These are phyloP conservation scores for Catostylus mosaicus DNA, from an alignment of 30 jellyfish, hydroid and myxozoan genomes.

Conservation along the genomic window DNA sequence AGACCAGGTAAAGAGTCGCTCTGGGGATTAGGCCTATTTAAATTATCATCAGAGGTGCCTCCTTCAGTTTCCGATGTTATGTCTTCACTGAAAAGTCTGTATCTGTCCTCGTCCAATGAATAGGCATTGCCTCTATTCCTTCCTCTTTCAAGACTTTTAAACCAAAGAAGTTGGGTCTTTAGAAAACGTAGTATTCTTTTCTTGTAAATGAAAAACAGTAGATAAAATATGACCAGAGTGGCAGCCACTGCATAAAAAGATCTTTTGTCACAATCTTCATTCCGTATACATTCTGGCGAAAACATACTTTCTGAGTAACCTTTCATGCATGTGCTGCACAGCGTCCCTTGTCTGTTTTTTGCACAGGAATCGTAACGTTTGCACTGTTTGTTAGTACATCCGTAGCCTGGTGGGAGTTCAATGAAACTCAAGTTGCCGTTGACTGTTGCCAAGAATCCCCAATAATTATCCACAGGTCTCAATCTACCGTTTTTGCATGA, in stretches of 20 bases:
- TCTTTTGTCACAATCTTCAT: not conserved
- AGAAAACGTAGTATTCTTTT: not conserved
- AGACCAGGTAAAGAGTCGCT: too few species aligned
- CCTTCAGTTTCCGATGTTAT: not conserved
- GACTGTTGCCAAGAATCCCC: not conserved
- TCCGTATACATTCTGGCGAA: not conserved
- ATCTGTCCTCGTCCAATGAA: not conserved
- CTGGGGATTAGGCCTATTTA: not conserved
- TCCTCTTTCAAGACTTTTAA: not conserved
- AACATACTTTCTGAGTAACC: not conserved
- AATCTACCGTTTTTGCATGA: not conserved
- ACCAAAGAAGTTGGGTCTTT: not conserved
- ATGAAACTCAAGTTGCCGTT: not conserved
- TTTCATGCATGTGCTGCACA: not conserved
- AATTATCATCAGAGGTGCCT: not conserved
- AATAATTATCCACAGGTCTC: not conserved
- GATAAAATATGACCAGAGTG: not conserved
- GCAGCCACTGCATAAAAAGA: not conserved
- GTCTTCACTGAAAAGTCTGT: too few species aligned
- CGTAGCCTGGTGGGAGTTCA: conserved; percentile 2
- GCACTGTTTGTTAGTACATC: not conserved
- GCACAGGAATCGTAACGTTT: conserved; percentile 17
- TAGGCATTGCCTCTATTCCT: not conserved
- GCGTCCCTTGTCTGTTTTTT: not conserved
- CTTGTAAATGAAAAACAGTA: not conserved